Evolutionary conservation across 2,797 vertebrate species (phyloP).

Genomic region (Alfaro cultratus): DNA sequence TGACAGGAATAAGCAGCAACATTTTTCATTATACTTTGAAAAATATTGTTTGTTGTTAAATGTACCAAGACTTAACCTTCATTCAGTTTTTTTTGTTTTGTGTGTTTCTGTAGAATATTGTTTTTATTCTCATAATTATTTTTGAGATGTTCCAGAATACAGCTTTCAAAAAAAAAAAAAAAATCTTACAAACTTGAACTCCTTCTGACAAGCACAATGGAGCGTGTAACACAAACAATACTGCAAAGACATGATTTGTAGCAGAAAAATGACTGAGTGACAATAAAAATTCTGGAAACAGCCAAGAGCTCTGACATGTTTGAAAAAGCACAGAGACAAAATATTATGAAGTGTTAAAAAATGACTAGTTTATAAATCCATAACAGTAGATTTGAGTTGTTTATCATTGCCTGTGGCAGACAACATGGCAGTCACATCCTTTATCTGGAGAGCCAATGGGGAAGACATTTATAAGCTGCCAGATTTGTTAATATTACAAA

Average conservation of each 20-base stretch:
- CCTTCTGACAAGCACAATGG: not conserved
- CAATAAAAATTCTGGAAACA: not conserved
- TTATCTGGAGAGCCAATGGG: not conserved
- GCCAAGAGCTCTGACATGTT: not conserved
- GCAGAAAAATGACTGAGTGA: not conserved
- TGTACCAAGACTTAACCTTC: not conserved
- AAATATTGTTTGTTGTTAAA: not conserved
- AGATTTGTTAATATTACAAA: not conserved
- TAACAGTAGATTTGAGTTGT: not conserved
- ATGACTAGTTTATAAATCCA: not conserved
- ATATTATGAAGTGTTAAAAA: not conserved
- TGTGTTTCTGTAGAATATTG: not conserved
- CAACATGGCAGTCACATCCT: not conserved
- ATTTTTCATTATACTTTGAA: not conserved
- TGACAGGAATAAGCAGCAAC: not conserved
- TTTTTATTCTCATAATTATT: not conserved
- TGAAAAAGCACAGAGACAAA: not conserved
- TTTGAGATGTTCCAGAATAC: not conserved
- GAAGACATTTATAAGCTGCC: not conserved
- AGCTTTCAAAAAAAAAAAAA: not conserved
- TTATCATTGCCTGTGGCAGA: not conserved
- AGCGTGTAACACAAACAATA: not conserved
- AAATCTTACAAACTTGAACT: not conserved
- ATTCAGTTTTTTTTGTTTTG: not conserved
- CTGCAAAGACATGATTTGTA: not conserved